Base-by-base conservation (phyloP, 2,113 vertebrate genomes). In the Plecturocebus donacophilus region DNA sequence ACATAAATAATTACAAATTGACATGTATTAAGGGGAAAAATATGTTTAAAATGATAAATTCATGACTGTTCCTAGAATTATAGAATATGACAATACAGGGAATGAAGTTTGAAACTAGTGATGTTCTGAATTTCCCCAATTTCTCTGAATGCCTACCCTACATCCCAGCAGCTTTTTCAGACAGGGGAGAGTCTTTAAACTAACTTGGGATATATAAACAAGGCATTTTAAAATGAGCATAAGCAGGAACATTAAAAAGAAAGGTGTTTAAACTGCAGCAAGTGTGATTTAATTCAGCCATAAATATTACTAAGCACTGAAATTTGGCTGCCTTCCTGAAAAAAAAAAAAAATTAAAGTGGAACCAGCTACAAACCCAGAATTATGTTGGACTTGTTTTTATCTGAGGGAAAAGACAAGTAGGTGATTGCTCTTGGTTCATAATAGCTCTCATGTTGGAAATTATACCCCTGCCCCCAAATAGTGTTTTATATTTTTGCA, bases 211-310 rank as follows among this genome's bases (percentile, higher is more conserved):
- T n/a, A 85, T 35, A 14, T 95, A 76, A 97, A 70, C 1, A 88
- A 71, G 30, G 40, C 30, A 64, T 58, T 73, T 96, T 47, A 71
- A 95, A 97, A 66, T 64, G n/a, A 95, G 3, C 19, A 79, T 71
- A 87, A 73, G 82, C 64, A 90, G 68, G 68, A 77, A n/a, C 49
- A 94, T 66, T 83, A 64, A 82, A 95, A 82, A n/a, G 21, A 89
- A 92, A 94, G 5, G 38, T 58, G 42, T 97, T 97, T 94, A 86
- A 94, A 82, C n/a, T 79, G 58, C 6, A 89, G 83, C 6, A 68
- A 89, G 16, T 68, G 20, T 85, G 54, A 80, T 89, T 94, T n/a
- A 89, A 86, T 79, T 93, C 35, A 92, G 38, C 20, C 58, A 27
- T 80, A 94, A 91, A 85, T 92, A 79, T 38, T 81, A 9, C 79